Base-by-base conservation (phyloP, 2,797 vertebrate species). In the Manis javanica region DNA sequence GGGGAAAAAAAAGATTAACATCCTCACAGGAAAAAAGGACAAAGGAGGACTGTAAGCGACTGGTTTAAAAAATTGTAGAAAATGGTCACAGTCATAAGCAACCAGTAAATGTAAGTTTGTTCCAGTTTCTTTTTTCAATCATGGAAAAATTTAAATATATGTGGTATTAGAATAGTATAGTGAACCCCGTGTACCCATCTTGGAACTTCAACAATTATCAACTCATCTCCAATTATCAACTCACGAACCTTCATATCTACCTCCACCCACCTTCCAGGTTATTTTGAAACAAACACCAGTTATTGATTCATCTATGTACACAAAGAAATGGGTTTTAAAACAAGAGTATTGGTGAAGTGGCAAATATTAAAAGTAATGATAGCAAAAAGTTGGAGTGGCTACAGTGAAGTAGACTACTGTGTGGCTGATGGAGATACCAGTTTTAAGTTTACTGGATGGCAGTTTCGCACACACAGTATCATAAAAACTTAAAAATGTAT, bases 71-170 rank as follows among this genome's bases (percentile, higher is more conserved):
- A 87, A 72, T 46, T 21, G 1, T 77, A 74, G 86, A 82, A 91
- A 93, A 53, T 49, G 13, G 68, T 94, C 39, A 55, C 34, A 83
- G 64, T 92, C 51, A 42, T 90, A 87, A 90, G n/a, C 68, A 79
- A 81, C 57, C 24, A 93, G 57, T 94, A 46, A 66, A 23, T 51
- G 37, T 68, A 64, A 34, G 1, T 55, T 37, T 57, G 51, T 90
- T 66, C 42, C 1, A 55, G 1, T 63, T 64, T 71, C 11, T 8
- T 57, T 69, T 95, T 68, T 77, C 46, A 87, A 66, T 87, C 59
- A 78, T 57, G 37, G 49, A 61, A 91, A 90, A 51, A 12, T 66
- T 53, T 66, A 46, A 96, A 37, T 71, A 18, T 37, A 37, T 9
- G 8, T 55, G 46, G 16, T 42, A n/a, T 92, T 89, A 57, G 55